Evolutionary conservation across 2,113 vertebrate species (phyloP), one percentile per base, ranked within the genome.

Genomic region (Galeopterus variegatus): DNA sequence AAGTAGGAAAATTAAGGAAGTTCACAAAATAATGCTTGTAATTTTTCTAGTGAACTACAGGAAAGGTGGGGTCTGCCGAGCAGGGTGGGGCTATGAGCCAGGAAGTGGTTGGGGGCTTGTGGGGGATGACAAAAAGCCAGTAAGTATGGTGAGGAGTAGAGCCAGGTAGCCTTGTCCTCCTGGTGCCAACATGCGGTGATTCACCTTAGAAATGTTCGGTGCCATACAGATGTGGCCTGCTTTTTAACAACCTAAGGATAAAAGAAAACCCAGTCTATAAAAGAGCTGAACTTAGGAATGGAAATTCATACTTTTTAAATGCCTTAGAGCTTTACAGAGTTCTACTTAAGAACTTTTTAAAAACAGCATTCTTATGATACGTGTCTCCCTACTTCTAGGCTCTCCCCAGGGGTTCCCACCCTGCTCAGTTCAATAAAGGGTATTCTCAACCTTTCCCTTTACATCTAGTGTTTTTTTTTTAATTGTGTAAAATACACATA

Each of bases 1-100:
- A 89, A 58, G 54, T 80, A 62, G 77, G 48, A 56, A 76, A 72
- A 89, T 86, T 54, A 82, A 86, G 84, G 69, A 56, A 64, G 36
- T 92, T 82, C 19, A 28, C 24, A 88, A n/a, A 89, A 60, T 86
- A 83, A 90, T 60, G 41, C 21, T 33, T 82, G 76, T 28, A 18
- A 24, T 13, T 33, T 92, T 54, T 56, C 56, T 45, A 18, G 70
- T 75, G 50, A 62, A 48, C 45, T 15, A 8, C 45, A 85, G 92
- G 54, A 84, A 82, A 75, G 36, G 31, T 4, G 48, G 28, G 86
- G 21, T 58, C 58, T 23, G 65, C 45, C 9, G 23, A 6, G 82
- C 24, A 13, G 17, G 36, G 10, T 5, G 8, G 64, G 75, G 64
- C 4, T 62, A n/a, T 18, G 18, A 31, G 1, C n/a, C 31, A 28